A percentile compares a stretch with the other conserved stretches of the same genome.
phyloP scores from a whole-genome alignment of 2,113 vertebrate genomes.

The Pardalotus punctatus region DNA sequence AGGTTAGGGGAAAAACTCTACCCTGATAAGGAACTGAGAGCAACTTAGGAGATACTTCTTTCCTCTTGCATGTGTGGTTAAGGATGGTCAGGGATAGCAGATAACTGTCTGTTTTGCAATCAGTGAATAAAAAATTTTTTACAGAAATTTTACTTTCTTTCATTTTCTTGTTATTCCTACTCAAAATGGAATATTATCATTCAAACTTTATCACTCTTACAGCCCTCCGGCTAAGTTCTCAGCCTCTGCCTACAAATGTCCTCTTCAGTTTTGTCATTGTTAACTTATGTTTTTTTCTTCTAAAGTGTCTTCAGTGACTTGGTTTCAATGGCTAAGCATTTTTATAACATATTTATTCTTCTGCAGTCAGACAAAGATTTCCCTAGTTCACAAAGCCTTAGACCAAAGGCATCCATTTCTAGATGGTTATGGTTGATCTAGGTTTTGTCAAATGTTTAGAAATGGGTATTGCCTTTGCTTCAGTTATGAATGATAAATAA shows the following conservation, averaged over 20 bases:
- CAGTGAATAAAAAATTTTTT: neutral
- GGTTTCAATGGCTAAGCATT: neutral
- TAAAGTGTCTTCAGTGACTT: neutral
- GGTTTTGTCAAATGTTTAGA: neutral
- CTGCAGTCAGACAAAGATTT: neutral
- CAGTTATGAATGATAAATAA: neutral
- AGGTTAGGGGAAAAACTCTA: neutral
- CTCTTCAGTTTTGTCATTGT: neutral
- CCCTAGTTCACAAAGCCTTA: neutral
- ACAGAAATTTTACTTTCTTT: neutral
- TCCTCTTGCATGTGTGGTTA: neutral
- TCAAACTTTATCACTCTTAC: neutral
- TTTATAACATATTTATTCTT: neutral
- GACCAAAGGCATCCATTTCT: neutral
- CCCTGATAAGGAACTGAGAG: fast-evolving
- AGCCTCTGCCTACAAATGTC: neutral
- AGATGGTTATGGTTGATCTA: neutral
- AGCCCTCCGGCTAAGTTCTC: neutral
- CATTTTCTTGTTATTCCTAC: neutral
- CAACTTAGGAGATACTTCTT: neutral
- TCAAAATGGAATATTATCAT: neutral
- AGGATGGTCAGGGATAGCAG: neutral
- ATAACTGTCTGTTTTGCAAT: neutral
- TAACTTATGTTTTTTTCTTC: neutral
- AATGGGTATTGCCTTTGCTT: fast-evolving